phyloP scores from a whole-genome alignment of 2,113 vertebrate genomes.

The Limnothrissa miodon region DNA sequence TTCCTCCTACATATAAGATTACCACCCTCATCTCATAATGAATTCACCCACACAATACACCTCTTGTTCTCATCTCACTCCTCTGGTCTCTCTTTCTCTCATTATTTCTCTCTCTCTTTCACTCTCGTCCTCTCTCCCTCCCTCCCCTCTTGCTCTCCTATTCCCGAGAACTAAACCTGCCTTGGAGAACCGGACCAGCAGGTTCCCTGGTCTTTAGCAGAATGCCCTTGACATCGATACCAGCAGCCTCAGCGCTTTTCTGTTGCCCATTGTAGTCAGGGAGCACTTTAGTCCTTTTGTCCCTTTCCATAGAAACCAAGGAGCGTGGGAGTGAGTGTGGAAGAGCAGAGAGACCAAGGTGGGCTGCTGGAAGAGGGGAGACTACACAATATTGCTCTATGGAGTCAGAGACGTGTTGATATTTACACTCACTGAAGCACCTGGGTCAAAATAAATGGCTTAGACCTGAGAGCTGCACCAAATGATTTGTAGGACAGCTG shows the following conservation, averaged over 20 bases:
- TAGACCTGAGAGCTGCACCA: neutral
- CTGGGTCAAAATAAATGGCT: neutral
- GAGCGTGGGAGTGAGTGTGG: neutral
- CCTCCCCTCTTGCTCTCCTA: neutral
- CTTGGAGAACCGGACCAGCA: conserved; percentile 66
- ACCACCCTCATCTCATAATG: conserved; percentile 57
- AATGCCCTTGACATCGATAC: conserved; percentile 51
- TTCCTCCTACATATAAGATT: conserved; percentile 61
- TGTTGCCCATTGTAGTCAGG: neutral
- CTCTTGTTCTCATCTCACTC: conserved; percentile 68
- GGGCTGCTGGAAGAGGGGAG: neutral
- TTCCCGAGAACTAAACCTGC: conserved; percentile 64
- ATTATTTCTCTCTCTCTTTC: neutral
- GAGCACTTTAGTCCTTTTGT: neutral
- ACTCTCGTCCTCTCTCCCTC: neutral
- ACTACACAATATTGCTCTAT: neutral
- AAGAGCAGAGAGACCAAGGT: neutral
- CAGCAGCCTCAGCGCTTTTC: conserved; percentile 8
- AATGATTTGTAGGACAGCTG: neutral
- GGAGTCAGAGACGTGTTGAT: neutral
- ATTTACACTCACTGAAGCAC: too few relatives aligned
- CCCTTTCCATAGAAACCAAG: neutral
- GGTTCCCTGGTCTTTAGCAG: conserved; percentile 48
- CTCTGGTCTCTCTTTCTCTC: conserved; percentile 57
- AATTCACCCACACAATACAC: conserved; percentile 65